These are phyloP conservation scores for Acanthopagrus latus DNA, from an alignment of 2,797 vertebrate species.

Conservation along the genomic window DNA sequence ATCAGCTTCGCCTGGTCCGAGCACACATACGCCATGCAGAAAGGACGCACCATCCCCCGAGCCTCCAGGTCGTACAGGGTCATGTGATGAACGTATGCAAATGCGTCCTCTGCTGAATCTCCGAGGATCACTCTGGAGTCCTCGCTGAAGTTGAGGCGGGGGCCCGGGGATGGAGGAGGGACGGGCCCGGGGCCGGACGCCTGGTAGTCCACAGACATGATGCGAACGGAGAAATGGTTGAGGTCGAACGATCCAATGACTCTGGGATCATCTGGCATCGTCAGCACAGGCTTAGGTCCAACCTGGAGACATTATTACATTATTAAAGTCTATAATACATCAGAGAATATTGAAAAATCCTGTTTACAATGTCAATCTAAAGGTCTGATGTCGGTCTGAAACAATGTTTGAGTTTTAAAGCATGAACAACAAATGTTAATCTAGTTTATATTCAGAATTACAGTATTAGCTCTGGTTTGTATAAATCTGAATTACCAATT, in stretches of 20 bases:
- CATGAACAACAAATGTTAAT: neutral
- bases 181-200: constrained; percentile 89
- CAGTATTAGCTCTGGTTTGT: neutral
- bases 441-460: too few species aligned
- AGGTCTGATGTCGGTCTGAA: neutral
- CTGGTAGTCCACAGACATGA: constrained; percentile 99
- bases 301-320: constrained; percentile 63
- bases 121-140: constrained; percentile 96
- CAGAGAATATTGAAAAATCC: neutral
- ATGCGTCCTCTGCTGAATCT: constrained; percentile 92
- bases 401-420: neutral
- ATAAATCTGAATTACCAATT: neutral
- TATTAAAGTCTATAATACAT: neutral
- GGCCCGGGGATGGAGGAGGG: constrained; percentile 43
- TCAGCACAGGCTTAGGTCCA: constrained; percentile 92
- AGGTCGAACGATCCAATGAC: constrained; percentile 93
- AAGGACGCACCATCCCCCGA: constrained; percentile 94
- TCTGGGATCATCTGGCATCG: constrained; percentile 89
- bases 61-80: constrained; percentile 96
- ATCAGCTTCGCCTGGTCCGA: constrained; percentile 94
- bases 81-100: constrained; percentile 95
- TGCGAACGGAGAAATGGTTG: constrained; percentile 96
- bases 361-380: too few species aligned
- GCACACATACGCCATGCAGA: constrained; percentile 97
- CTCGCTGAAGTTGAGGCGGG: constrained; percentile 90